Evolutionary conservation across 2,888 invertebrate genomes (phyloP), one percentile per base, ranked within the genome.

Genomic region (Polydrusus cervinus): DNA sequence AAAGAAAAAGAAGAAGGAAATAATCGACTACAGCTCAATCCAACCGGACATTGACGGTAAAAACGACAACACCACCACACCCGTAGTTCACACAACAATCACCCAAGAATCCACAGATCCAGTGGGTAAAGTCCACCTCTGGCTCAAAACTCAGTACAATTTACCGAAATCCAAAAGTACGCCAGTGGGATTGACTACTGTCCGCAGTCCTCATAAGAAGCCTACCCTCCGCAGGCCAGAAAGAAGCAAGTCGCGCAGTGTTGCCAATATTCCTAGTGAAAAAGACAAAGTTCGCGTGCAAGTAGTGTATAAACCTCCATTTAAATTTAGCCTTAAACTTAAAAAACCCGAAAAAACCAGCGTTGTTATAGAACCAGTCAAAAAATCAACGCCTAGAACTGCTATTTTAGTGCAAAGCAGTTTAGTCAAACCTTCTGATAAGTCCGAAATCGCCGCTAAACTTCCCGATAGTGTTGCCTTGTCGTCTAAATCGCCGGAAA

Each of bases 291-390:
- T 95, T 11, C 91, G 94, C 79, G 88, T 95, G 20, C 95, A 95
- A 86, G 95, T 95, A 43, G 94, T 95, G 30, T 95, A 95, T 86
- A 95, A 95, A 85, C 95, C 95, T 65, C 95, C 95, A 11, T 95
- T 95, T 87, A 93, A 94, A 83, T 95, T 95, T 86, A 95, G 94
- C 85, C 90, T 95, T 69, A 94, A 94, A 84, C 90, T 95, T 78
- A 90, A 92, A 74, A 93, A 92, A 83, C 91, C 92, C 69, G 93
- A 93, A 78, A 93, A 93, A 85, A 90, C 89, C 11, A 90, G 90
- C 87, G 90, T 89, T 13, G 90, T 90, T 6, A 89, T 90, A 66
- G 92, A 92, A 77, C 89, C 89, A 80, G 88, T 89, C 18, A 88
- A 89, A 45, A 83, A 83, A 69, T 81, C 81, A 67, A 71, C 81